Evolutionary conservation across 2,888 invertebrate species (phyloP).

Genomic region (Noctua janthe): DNA sequence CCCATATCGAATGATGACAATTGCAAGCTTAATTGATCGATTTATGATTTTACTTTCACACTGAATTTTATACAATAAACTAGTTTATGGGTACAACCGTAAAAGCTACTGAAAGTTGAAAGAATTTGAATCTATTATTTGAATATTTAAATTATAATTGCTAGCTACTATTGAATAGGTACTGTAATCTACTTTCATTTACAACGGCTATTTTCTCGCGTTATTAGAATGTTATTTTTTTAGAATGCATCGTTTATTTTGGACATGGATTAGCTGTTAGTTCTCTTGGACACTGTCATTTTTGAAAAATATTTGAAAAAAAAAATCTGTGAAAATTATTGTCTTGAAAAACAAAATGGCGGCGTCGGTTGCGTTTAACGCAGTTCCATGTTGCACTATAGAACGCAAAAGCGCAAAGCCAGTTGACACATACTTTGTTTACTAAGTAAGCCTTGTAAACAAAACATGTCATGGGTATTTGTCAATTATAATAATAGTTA

Average conservation of each 20-base stretch:
- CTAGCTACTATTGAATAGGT: background rate
- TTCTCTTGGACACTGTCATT: background rate
- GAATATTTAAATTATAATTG: slow-evolving; percentile 28
- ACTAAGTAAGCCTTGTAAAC: background rate
- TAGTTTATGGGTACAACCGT: slow-evolving; percentile 4
- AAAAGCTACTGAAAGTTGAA: slow-evolving; percentile 5
- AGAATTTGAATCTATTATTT: background rate
- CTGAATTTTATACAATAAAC: slow-evolving; percentile 37
- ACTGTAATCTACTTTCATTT: slow-evolving; percentile 32
- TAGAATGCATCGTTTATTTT: slow-evolving; percentile 1
- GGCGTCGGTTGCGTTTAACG: background rate
- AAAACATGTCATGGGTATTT: slow-evolving; percentile 18
- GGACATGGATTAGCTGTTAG: background rate
- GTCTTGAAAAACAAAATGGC: background rate
- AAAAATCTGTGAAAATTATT: no score
- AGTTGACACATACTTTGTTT: slow-evolving; percentile 8
- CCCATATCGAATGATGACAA: slow-evolving; percentile 49
- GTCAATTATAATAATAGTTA: background rate
- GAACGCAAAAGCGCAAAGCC: slow-evolving; percentile 6
- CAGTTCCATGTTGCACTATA: background rate
- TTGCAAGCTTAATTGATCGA: slow-evolving; percentile 48
- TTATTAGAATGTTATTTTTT: slow-evolving; percentile 4
- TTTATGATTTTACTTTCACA: slow-evolving; percentile 61
- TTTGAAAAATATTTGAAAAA: background rate
- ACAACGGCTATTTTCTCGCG: background rate